Conservation (phyloP, 2,888 invertebrate genomes). For the Taphrorychus bicolor region DNA sequence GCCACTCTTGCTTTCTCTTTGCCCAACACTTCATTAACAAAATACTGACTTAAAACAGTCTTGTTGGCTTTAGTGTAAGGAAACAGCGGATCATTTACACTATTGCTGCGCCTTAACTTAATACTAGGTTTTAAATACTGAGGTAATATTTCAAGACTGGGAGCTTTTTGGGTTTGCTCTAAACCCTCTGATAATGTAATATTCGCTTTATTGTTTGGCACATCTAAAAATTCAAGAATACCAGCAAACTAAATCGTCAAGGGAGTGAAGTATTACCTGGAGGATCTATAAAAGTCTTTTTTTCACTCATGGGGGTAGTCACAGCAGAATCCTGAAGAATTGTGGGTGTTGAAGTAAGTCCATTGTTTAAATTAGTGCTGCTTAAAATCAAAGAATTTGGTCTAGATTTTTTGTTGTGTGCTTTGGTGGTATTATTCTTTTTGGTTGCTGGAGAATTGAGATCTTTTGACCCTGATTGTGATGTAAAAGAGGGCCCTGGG, state of each 20-base stretch:
- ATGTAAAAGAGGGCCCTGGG: no score
- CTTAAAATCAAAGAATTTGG: constrained; percentile 58
- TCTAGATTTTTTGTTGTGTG: constrained; percentile 50
- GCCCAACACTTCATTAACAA: not conserved
- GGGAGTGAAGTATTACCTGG: not conserved
- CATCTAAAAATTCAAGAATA: not conserved
- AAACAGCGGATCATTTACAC: constrained; percentile 80
- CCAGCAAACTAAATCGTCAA: not conserved
- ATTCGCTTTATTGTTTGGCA: not conserved
- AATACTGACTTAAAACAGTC: constrained; percentile 24
- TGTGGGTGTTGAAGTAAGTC: constrained; percentile 58
- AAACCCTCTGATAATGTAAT: no score
- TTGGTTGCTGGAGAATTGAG: no score
- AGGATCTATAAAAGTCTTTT: constrained; percentile 64
- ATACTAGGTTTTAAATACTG: constrained; percentile 50
- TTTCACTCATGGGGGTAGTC: constrained; percentile 79
- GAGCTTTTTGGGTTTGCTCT: not conserved
- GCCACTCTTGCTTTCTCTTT: not conserved
- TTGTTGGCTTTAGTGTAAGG: constrained; percentile 80
- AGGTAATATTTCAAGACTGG: constrained; percentile 70
- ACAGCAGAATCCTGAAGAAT: constrained; percentile 67
- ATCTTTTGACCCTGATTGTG: no score
- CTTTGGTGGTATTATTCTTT: constrained; percentile 28
- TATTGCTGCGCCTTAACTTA: constrained; percentile 57
- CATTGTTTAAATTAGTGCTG: constrained; percentile 28